These are phyloP conservation scores for Automeris io DNA, from an alignment of 2,888 invertebrate species.

Conservation along the genomic window DNA sequence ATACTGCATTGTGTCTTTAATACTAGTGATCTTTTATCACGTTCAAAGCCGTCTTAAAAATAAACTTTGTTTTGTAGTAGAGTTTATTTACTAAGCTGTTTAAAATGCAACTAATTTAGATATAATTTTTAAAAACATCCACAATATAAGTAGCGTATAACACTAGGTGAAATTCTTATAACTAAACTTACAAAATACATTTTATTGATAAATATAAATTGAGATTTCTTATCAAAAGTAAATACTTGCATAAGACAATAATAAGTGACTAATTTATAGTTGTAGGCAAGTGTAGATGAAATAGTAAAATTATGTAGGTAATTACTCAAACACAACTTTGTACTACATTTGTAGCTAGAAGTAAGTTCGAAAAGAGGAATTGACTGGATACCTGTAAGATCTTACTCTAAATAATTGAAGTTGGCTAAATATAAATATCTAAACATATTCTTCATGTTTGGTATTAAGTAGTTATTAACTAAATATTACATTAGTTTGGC, in stretches of 20 bases:
- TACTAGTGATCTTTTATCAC: too few species aligned
- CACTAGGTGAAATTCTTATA: conserved; percentile 12
- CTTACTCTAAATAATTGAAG: conserved; percentile 8
- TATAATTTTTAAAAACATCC: background rate
- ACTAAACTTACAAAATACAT: conserved; percentile 25
- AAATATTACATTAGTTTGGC: conserved; percentile 24
- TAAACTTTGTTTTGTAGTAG: too few species aligned
- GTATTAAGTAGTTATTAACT: conserved; percentile 4
- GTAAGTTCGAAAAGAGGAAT: conserved; percentile 20
- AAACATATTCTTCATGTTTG: conserved; percentile 5
- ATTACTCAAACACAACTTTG: conserved; percentile 10
- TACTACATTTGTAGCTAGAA: conserved; percentile 11
- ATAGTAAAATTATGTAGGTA: conserved; percentile 4
- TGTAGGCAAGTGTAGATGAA: background rate
- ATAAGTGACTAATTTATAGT: conserved; percentile 7
- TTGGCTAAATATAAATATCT: background rate
- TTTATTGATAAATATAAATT: conserved; percentile 28
- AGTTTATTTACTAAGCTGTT: too few species aligned
- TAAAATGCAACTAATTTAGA: background rate
- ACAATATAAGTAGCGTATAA: conserved; percentile 1
- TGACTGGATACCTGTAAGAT: conserved; percentile 27
- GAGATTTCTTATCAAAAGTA: conserved; percentile 22
- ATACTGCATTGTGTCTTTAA: too few species aligned
- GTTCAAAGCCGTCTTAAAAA: too few species aligned
- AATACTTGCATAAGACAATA: conserved; percentile 5